Percentiles rank a stretch among this genome's conserved stretches.
phyloP scores from a whole-genome alignment of 2,797 vertebrate genomes.

The Sphenodon punctatus region DNA sequence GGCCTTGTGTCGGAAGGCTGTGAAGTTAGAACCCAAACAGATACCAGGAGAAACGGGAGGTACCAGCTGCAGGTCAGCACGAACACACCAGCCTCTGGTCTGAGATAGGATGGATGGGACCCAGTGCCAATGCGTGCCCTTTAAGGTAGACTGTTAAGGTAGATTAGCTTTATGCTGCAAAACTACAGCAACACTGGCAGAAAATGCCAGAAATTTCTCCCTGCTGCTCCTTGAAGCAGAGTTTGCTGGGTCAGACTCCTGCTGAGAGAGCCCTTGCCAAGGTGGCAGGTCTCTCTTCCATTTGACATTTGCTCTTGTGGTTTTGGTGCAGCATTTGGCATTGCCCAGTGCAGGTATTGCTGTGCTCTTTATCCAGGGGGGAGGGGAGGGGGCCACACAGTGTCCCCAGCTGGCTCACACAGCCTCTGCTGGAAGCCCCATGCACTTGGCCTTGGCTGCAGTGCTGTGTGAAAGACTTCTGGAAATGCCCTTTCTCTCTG shows the following conservation, averaged over 20 bases:
- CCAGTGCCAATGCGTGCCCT: neutral
- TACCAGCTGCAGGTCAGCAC: neutral
- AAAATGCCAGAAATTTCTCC: neutral
- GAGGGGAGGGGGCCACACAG: neutral
- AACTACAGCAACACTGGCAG: neutral
- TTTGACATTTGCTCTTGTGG: slow-evolving; percentile 21
- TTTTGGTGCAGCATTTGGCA: neutral
- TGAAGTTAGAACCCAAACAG: neutral
- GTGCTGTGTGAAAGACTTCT: too few species aligned
- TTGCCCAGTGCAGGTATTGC: neutral
- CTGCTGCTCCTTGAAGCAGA: neutral
- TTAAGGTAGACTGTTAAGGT: neutral
- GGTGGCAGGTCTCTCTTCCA: neutral
- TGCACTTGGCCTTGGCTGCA: neutral
- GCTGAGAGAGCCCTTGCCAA: neutral
- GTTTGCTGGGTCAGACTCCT: neutral
- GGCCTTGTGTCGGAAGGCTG: neutral
- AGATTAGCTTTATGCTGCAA: neutral
- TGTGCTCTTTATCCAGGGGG: neutral
- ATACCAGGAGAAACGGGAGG: neutral
- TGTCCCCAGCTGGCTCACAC: neutral
- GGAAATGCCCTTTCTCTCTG: neutral
- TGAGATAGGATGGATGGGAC: neutral
- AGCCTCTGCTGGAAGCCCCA: neutral
- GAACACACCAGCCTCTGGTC: neutral